Conservation (phyloP, 2,888 invertebrate genomes). For the Apamea anceps region DNA sequence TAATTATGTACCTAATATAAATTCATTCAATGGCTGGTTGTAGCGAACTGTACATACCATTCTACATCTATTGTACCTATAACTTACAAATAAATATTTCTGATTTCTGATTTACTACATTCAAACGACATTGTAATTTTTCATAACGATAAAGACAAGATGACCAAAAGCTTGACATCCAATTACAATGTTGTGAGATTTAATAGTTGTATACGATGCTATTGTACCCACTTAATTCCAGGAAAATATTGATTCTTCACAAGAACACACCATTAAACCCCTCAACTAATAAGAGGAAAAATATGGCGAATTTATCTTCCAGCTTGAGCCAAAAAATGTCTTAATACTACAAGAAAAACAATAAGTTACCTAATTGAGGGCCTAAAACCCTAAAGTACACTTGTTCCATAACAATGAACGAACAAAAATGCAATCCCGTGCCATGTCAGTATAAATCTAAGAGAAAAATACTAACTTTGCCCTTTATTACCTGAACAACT, state of each 20-base stretch:
- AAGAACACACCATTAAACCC: background rate
- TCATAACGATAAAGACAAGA: background rate
- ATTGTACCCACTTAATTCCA: background rate
- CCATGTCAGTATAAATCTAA: slow-evolving; percentile 85
- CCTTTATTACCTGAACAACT: slow-evolving; percentile 73
- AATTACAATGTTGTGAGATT: background rate
- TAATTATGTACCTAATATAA: too few relatives aligned
- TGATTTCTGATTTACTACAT: too few relatives aligned
- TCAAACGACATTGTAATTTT: background rate
- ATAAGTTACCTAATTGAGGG: slow-evolving; percentile 70
- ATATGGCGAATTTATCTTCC: background rate
- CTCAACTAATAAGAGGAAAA: background rate
- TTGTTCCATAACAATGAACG: slow-evolving; percentile 78
- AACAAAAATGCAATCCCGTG: slow-evolving; percentile 85
- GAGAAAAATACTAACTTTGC: slow-evolving; percentile 82
- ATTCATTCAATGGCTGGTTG: too few relatives aligned
- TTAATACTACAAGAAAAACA: slow-evolving; percentile 31
- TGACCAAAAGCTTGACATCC: background rate
- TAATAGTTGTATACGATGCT: background rate
- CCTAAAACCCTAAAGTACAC: slow-evolving; percentile 74
- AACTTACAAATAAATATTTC: too few relatives aligned
- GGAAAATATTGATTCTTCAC: background rate
- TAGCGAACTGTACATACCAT: too few relatives aligned
- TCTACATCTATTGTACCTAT: too few relatives aligned
- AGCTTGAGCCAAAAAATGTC: slow-evolving; percentile 2